Evolutionary conservation across 2,888 invertebrate species (phyloP), one percentile per base, ranked within the genome.

Genomic region (Phragmatobia fuliginosa): DNA sequence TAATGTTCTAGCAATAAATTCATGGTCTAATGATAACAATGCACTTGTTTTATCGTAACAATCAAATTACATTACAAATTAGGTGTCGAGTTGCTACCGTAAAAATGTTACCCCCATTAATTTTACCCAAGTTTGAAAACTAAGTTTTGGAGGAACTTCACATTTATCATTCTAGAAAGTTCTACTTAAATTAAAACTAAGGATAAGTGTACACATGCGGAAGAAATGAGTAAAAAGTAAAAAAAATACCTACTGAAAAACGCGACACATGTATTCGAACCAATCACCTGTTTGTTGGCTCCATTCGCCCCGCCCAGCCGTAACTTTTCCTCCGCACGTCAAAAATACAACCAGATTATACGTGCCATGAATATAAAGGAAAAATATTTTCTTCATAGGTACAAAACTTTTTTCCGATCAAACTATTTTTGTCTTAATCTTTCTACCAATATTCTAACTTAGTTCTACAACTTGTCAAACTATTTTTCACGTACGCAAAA

Each of bases 231-330:
- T 71, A 88, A 88, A n/a, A 89, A 84, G 77, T 81, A 71, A 82
- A 85, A 89, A 89, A 87, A 91, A 92, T 94, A 92, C 92, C 92
- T 94, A 94, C 93, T 85, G 89, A 92, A 94, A 93, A 93, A 91
- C 88, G 90, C 89, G 90, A 91, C 93, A 91, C 92, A 92, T 89
- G 90, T 90, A 88, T 86, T 83, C 81, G 90, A 90, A 89, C 94
- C 94, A 94, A 94, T 94, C 93, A 92, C 93, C 92, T 92, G 93
- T 90, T 92, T 86, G 92, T 89, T 85, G 87, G 87, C 83, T 75
- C 78, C 85, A 87, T 76, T 84, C 88, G 94, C 93, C 90, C 93
- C 94, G 93, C 94, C 93, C 93, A 87, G 85, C 81, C 85, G 84
- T 85, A 88, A 91, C 90, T 93, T 93, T 93, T 93, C 90, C 92